Evolutionary conservation across 2,113 vertebrate species (phyloP).

Genomic region (Lagopus leucura): DNA sequence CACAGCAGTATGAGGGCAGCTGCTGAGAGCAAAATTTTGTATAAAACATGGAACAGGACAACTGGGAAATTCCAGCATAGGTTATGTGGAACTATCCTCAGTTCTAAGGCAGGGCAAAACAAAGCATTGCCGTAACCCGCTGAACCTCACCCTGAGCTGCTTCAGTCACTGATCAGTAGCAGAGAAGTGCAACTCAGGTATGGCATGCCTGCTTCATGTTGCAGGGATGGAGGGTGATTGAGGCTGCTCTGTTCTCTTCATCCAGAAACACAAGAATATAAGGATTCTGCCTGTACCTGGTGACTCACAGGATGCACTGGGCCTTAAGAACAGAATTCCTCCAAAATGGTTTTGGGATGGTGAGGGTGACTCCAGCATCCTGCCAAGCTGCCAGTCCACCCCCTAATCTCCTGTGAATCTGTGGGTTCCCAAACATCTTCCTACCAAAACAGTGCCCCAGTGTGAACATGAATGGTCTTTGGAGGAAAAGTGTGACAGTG

Average conservation of each 20-base stretch:
- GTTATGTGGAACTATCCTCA: not conserved
- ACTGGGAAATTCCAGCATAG: not conserved
- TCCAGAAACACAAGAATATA: fast-evolving
- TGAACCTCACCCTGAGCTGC: not conserved
- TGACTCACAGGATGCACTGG: not conserved
- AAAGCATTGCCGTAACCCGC: not conserved
- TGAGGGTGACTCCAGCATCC: not conserved
- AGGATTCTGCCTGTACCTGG: not conserved
- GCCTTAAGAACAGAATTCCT: not conserved
- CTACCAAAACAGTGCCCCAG: not conserved
- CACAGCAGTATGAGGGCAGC: not conserved
- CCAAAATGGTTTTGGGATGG: not conserved
- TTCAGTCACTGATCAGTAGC: not conserved
- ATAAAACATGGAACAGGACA: not conserved
- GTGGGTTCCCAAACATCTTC: constrained; percentile 3
- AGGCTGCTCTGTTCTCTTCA: not conserved
- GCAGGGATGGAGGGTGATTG: not conserved
- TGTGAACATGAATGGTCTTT: not conserved
- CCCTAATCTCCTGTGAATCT: not conserved
- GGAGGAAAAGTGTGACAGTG: constrained; percentile 15
- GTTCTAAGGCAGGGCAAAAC: not conserved
- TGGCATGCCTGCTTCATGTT: not conserved
- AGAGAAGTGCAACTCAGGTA: not conserved
- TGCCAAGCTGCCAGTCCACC: fast-evolving
- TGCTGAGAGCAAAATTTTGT: not conserved